Evolutionary conservation across 2,888 invertebrate species (phyloP).

Genomic region (Polyommatus icarus): DNA sequence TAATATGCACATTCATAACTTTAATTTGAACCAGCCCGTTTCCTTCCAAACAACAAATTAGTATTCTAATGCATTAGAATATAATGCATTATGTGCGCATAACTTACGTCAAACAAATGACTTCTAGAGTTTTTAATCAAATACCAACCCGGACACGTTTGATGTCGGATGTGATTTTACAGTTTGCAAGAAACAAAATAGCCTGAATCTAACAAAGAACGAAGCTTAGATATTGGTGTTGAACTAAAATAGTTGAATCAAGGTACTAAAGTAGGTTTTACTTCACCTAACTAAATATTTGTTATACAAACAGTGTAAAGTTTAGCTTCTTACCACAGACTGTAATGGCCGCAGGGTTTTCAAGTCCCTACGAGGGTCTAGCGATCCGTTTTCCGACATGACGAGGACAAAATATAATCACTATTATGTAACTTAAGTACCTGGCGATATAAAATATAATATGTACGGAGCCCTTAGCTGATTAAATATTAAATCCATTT

Average conservation of each 20-base stretch:
- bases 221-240: neutral
- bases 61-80: no score
- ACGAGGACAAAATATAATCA: neutral
- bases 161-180: neutral
- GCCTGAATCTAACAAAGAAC: neutral
- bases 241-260: neutral
- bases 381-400: neutral
- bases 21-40: no score
- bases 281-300: neutral
- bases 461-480: slow-evolving; percentile 15
- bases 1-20: no score
- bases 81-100: no score
- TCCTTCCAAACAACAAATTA: no score
- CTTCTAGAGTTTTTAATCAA: no score
- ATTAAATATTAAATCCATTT: slow-evolving; percentile 30
- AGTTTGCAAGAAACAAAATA: neutral
- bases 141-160: no score
- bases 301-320: neutral
- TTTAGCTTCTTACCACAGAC: neutral
- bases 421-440: neutral
- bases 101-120: no score
- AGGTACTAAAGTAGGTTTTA: neutral
- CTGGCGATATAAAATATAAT: neutral
- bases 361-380: neutral
- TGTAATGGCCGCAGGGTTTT: neutral